These are phyloP conservation scores for Pollenia amentaria DNA, from an alignment of 2,888 invertebrate species.

Conservation along the genomic window DNA sequence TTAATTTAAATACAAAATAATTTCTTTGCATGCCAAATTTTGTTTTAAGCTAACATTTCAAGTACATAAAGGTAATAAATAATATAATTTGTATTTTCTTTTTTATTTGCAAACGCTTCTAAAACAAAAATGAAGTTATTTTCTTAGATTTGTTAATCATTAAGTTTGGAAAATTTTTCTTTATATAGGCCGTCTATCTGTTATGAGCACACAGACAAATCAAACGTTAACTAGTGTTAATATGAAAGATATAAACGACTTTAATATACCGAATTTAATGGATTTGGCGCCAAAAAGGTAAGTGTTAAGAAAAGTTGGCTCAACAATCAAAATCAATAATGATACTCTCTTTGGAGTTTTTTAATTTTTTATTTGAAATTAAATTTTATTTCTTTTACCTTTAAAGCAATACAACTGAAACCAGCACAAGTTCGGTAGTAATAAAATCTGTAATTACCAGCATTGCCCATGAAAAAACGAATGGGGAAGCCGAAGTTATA, in stretches of 20 bases:
- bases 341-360: no score
- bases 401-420: constrained; percentile 83
- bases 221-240: constrained; percentile 82
- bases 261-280: constrained; percentile 82
- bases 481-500: constrained; percentile 82
- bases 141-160: neutral
- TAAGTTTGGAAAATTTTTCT: neutral
- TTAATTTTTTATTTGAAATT: neutral
- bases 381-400: constrained; percentile 5
- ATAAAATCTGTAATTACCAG: constrained; percentile 84
- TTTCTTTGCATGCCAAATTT: constrained; percentile 67
- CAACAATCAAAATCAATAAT: no score
- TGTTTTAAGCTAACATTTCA: constrained; percentile 62
- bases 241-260: constrained; percentile 83
- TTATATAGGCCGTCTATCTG: constrained; percentile 83
- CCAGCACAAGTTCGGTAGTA: constrained; percentile 84
- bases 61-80: constrained; percentile 56
- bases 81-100: neutral
- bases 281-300: constrained; percentile 82
- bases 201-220: constrained; percentile 84
- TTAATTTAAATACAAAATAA: constrained; percentile 47
- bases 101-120: neutral
- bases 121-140: neutral
- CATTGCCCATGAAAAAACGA: constrained; percentile 83
- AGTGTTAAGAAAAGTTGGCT: constrained; percentile 14